These are phyloP conservation scores for Lerista edwardsae DNA, from an alignment of 2,797 vertebrate genomes.

Conservation along the genomic window DNA sequence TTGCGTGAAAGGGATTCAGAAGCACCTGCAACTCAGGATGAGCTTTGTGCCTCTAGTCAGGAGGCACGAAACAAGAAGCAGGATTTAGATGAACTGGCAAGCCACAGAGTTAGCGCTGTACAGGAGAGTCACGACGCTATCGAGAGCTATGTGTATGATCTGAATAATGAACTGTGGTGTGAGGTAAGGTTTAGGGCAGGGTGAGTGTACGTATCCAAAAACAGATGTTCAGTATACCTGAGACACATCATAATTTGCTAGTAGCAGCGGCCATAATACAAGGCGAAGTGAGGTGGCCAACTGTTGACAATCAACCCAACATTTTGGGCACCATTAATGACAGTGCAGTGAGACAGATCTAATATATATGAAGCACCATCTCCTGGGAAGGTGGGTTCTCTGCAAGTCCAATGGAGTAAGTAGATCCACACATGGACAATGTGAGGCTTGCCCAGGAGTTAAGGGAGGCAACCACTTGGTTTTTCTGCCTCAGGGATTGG, in stretches of 20 bases:
- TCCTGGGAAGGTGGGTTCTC: neutral
- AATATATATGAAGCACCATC: neutral
- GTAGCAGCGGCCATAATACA: neutral
- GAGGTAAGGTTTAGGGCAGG: conserved; percentile 78
- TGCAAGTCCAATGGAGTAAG: neutral
- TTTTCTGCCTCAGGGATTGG: neutral
- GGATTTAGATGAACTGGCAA: conserved; percentile 30
- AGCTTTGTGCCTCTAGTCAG: conserved; percentile 6
- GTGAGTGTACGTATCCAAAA: neutral
- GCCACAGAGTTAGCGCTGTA: conserved; percentile 80
- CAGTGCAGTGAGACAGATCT: neutral
- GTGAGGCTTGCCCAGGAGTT: neutral
- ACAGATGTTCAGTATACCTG: too few species aligned
- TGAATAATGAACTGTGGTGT: conserved; percentile 86
- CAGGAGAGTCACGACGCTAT: conserved; percentile 76
- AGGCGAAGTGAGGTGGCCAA: neutral
- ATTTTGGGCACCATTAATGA: neutral
- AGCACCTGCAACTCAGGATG: conserved; percentile 28
- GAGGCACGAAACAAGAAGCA: conserved; percentile 22
- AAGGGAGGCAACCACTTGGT: neutral
- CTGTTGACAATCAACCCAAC: too few species aligned
- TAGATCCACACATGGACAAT: neutral
- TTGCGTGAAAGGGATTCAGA: neutral
- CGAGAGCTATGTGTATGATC: conserved; percentile 86
- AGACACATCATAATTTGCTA: neutral